A percentile compares a stretch with the other conserved stretches of the same genome.
phyloP scores from a whole-genome alignment of 2,888 invertebrate genomes.

The Clepsis dumicolana region DNA sequence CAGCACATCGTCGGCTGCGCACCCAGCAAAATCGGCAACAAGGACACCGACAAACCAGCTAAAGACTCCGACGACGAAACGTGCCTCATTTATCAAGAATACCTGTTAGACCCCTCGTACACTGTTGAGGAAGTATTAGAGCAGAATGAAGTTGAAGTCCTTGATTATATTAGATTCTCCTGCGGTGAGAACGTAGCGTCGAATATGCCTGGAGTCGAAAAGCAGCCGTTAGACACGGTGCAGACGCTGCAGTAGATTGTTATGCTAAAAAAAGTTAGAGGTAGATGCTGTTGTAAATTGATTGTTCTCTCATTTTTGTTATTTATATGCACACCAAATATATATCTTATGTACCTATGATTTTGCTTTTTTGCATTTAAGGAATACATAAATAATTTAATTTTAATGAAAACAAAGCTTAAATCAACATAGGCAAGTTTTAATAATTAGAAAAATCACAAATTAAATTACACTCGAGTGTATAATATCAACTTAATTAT shows the following conservation, averaged over 20 bases:
- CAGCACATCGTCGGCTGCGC: conserved; percentile 97
- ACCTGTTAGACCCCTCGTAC: conserved; percentile 91
- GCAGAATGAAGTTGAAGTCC: conserved; percentile 87
- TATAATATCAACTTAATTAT: conserved; percentile 48
- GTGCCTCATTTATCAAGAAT: conserved; percentile 94
- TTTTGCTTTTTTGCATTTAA: conserved; percentile 20
- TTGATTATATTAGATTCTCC: conserved; percentile 95
- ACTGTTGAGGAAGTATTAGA: conserved; percentile 91
- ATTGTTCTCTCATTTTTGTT: conserved; percentile 15
- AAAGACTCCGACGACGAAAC: conserved; percentile 91
- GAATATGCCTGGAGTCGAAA: conserved; percentile 77
- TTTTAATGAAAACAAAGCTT: conserved; percentile 12
- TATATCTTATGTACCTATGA: conserved; percentile 2
- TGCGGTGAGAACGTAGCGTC: conserved; percentile 90
- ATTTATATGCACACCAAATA: conserved; percentile 26
- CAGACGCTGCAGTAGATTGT: conserved; percentile 87
- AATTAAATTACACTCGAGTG: conserved; percentile 43
- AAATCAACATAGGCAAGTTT: conserved; percentile 1
- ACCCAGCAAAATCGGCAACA: conserved; percentile 90
- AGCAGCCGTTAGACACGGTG: conserved; percentile 84
- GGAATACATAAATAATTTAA: conserved; percentile 26
- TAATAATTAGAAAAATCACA: conserved; percentile 18
- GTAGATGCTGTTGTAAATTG: conserved; percentile 13
- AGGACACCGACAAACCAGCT: conserved; percentile 87
- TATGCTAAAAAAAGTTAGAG: conserved; percentile 16